These are phyloP conservation scores for Drosophila merina DNA, from an alignment of 2,888 invertebrate species.

Conservation along the genomic window DNA sequence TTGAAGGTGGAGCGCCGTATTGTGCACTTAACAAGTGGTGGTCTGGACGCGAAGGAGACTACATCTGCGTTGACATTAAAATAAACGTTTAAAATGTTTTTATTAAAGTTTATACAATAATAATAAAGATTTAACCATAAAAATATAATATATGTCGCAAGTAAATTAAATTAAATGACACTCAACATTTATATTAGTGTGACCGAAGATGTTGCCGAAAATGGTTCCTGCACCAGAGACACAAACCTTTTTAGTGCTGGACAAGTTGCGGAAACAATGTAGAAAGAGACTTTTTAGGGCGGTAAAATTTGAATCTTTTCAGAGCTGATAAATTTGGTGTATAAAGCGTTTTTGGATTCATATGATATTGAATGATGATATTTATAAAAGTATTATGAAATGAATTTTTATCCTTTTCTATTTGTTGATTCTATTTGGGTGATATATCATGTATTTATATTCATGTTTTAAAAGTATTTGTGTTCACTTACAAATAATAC, in stretches of 20 bases:
- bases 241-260: background rate
- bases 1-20: constrained; percentile 58
- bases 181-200: background rate
- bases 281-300: background rate
- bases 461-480: too few species aligned
- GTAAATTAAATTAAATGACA: background rate
- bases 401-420: too few species aligned
- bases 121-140: background rate
- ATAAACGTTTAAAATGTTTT: background rate
- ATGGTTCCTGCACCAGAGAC: background rate
- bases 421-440: too few species aligned
- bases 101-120: background rate
- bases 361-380: too few species aligned
- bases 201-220: background rate
- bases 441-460: too few species aligned
- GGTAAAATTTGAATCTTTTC: background rate
- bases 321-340: too few species aligned
- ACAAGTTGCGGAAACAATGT: background rate
- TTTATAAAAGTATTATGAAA: too few species aligned
- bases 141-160: background rate
- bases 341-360: too few species aligned
- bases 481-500: too few species aligned
- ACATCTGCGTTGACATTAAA: background rate
- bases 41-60: background rate
- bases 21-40: constrained; percentile 47